Evolutionary conservation across 92 coral and sea anemone species (phyloP).

Genomic region (Porites rus): DNA sequence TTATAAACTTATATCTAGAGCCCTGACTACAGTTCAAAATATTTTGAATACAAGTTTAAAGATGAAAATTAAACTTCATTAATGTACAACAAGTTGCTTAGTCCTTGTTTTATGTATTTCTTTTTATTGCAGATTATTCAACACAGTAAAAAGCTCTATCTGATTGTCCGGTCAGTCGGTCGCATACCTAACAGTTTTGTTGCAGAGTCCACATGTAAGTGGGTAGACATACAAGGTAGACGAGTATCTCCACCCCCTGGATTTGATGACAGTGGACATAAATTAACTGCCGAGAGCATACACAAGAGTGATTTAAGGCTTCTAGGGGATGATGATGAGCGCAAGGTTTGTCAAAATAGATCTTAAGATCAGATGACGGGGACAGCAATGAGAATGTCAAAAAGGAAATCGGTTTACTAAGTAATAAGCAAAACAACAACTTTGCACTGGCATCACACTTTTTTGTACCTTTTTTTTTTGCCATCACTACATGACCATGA

Average conservation of each 20-base stretch:
- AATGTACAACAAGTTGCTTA: neutral
- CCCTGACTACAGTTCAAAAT: too few relatives aligned
- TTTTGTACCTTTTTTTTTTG: too few relatives aligned
- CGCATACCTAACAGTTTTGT: slow-evolving; percentile 92
- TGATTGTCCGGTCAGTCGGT: slow-evolving; percentile 90
- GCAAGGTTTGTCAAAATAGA: slow-evolving; percentile 78
- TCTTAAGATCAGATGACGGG: too few relatives aligned
- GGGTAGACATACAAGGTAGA: slow-evolving; percentile 88
- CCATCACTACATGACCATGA: too few relatives aligned
- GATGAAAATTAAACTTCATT: too few relatives aligned
- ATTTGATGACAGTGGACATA: slow-evolving; percentile 81
- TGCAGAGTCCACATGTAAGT: slow-evolving; percentile 93
- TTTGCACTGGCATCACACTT: too few relatives aligned
- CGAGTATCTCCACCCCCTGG: slow-evolving; percentile 89
- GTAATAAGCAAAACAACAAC: too few relatives aligned
- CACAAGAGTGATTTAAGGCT: slow-evolving; percentile 95
- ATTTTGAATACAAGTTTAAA: too few relatives aligned
- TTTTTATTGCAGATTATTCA: slow-evolving; percentile 70
- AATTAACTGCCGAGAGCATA: slow-evolving; percentile 73
- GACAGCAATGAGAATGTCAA: too few relatives aligned
- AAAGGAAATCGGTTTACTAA: too few relatives aligned
- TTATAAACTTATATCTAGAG: too few relatives aligned
- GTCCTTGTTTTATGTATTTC: neutral
- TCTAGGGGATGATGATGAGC: slow-evolving; percentile 97
- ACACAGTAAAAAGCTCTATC: slow-evolving; percentile 71